Evolutionary conservation across 2,888 invertebrate genomes (phyloP).

Genomic region (Drosophila parthenogenetica): DNA sequence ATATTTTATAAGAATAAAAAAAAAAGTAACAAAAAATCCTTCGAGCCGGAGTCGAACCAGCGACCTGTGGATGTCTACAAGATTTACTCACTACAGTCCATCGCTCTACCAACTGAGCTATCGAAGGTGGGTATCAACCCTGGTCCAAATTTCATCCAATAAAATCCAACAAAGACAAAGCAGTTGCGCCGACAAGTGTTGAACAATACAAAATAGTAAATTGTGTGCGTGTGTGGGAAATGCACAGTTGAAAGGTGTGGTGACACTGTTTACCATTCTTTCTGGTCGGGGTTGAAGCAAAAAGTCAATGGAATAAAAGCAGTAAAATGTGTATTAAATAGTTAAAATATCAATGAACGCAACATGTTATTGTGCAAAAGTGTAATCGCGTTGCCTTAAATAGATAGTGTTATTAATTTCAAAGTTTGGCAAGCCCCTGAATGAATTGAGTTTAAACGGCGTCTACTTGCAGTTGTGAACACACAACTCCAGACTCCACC

Average conservation of each 20-base stretch:
- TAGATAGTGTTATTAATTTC: constrained; percentile 22
- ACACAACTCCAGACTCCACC: constrained; percentile 41
- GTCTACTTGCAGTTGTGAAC: constrained; percentile 41
- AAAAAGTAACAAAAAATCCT: constrained; percentile 42
- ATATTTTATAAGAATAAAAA: constrained; percentile 16
- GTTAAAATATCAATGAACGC: constrained; percentile 50
- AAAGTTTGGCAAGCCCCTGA: constrained; percentile 14
- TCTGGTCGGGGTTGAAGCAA: constrained; percentile 62
- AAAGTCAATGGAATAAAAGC: constrained; percentile 51
- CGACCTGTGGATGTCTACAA: constrained; percentile 75
- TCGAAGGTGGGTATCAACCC: constrained; percentile 52
- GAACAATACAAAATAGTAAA: constrained; percentile 15
- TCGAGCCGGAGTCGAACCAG: constrained; percentile 78
- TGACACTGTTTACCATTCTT: constrained; percentile 57
- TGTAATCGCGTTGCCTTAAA: constrained; percentile 23
- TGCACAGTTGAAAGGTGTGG: constrained; percentile 29
- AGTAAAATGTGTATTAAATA: constrained; percentile 65
- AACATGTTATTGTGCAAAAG: constrained; percentile 17
- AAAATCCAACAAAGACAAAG: background rate
- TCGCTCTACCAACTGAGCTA: constrained; percentile 81
- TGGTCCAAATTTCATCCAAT: constrained; percentile 1
- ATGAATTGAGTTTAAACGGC: constrained; percentile 43
- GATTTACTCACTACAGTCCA: constrained; percentile 64
- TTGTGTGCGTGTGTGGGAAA: constrained; percentile 25
- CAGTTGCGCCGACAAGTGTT: constrained; percentile 16